These are phyloP conservation scores for Karalla daura DNA, from an alignment of 2,797 vertebrate species.

Conservation along the genomic window DNA sequence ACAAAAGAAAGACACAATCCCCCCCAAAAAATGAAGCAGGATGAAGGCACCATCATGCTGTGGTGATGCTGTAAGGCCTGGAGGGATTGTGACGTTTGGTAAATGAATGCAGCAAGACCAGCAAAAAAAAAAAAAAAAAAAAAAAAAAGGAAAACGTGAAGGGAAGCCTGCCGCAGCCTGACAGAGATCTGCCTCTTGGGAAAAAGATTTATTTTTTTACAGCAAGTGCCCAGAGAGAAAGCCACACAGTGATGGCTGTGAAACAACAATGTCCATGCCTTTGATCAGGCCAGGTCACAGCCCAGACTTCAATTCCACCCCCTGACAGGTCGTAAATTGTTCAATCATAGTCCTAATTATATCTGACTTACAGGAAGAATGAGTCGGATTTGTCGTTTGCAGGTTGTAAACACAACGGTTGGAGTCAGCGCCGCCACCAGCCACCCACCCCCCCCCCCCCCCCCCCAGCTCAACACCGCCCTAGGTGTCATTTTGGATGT, in stretches of 20 bases:
- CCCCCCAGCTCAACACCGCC: neutral
- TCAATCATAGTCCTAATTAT: slow-evolving; percentile 14
- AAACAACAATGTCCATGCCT: slow-evolving; percentile 10
- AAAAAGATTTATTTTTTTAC: slow-evolving; percentile 57
- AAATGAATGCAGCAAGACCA: slow-evolving; percentile 45
- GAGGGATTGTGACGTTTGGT: slow-evolving; percentile 22
- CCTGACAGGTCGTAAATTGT: slow-evolving; percentile 8
- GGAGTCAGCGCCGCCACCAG: too few relatives aligned
- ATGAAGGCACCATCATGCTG: slow-evolving; percentile 12
- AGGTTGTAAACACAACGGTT: neutral
- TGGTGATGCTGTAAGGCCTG: slow-evolving; percentile 26
- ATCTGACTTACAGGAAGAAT: neutral
- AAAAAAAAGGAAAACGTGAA: slow-evolving; percentile 21
- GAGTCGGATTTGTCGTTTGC: neutral
- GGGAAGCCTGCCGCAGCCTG: slow-evolving; percentile 50
- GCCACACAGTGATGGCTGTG: slow-evolving; percentile 13
- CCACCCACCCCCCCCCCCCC: too few relatives aligned
- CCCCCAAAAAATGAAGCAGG: slow-evolving; percentile 6
- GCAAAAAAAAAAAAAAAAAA: too few relatives aligned
- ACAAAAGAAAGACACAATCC: neutral
- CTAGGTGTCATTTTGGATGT: neutral
- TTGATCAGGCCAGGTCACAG: slow-evolving; percentile 5
- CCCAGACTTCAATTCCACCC: slow-evolving; percentile 9
- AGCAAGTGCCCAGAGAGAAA: slow-evolving; percentile 28
- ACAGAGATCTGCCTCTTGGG: slow-evolving; percentile 51